These are phyloP conservation scores for Atethmia centrago DNA, from an alignment of 2,888 invertebrate genomes.

Conservation along the genomic window DNA sequence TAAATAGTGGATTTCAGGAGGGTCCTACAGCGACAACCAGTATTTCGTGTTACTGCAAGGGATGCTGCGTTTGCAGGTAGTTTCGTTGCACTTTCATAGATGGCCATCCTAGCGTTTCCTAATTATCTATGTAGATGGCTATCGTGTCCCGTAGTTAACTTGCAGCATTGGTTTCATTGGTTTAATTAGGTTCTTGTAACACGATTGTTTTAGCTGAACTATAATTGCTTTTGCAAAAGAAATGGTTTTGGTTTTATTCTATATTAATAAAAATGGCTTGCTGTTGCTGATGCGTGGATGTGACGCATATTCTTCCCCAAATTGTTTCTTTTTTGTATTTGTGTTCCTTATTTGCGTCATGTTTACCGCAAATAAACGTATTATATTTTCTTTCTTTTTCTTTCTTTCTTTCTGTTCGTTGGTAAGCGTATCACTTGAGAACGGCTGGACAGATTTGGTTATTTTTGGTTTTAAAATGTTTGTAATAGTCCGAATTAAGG, in stretches of 20 bases:
- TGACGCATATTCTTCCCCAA: too few species aligned
- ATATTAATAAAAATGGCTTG: too few species aligned
- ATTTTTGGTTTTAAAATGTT: not conserved
- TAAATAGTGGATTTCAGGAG: not conserved
- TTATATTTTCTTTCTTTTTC: too few species aligned
- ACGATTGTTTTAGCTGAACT: not conserved
- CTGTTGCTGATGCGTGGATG: too few species aligned
- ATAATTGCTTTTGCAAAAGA: not conserved
- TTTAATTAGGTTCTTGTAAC: not conserved
- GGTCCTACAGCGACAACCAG: not conserved
- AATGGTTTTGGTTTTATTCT: not conserved
- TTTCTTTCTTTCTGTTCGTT: too few species aligned
- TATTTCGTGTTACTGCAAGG: not conserved
- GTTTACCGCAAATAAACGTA: too few species aligned
- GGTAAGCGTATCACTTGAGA: not conserved
- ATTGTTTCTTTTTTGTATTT: too few species aligned
- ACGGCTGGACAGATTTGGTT: not conserved
- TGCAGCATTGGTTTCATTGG: not conserved
- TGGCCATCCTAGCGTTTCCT: not conserved
- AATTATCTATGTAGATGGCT: conserved; percentile 12
- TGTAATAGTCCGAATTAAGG: too few species aligned
- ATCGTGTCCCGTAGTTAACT: not conserved
- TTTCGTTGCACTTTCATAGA: conserved; percentile 16
- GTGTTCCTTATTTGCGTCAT: too few species aligned
- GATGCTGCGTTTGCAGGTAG: conserved; percentile 4